phyloP scores from a whole-genome alignment of 2,113 vertebrate genomes.

The Larimichthys crocea region DNA sequence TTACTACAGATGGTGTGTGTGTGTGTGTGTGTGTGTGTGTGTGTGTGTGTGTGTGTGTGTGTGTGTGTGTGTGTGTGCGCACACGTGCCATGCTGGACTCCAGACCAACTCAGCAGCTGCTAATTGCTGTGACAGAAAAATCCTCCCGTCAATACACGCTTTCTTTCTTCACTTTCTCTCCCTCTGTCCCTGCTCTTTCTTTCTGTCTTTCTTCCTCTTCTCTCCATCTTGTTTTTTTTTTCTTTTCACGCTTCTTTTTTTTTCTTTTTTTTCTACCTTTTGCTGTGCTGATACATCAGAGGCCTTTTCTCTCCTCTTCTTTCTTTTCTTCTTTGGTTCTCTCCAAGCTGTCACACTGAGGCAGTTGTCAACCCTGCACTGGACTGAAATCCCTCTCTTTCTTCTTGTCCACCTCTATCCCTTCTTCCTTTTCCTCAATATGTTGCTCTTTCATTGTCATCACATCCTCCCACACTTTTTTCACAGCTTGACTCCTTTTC shows the following conservation, averaged over 20 bases:
- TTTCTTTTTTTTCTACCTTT: background rate
- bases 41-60: conserved; percentile 16
- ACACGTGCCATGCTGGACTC: conserved; percentile 27
- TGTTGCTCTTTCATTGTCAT: background rate
- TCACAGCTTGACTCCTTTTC: conserved; percentile 2
- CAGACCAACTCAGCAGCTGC: conserved; percentile 40
- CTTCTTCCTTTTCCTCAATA: conserved; percentile 2
- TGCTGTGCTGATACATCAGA: conserved; percentile 7
- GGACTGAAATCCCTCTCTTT: background rate
- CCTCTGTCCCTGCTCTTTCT: background rate
- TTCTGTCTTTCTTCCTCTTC: background rate
- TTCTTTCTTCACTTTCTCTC: background rate
- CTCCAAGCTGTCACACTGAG: conserved; percentile 22
- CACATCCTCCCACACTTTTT: conserved; percentile 12
- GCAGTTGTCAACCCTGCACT: conserved; percentile 43
- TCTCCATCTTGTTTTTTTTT: background rate
- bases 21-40: background rate
- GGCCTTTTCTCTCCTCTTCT: background rate
- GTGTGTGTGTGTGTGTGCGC: conserved; percentile 4
- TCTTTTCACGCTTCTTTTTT: too few relatives aligned
- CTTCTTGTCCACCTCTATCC: conserved; percentile 19
- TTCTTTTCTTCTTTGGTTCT: background rate
- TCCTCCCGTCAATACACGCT: conserved; percentile 13
- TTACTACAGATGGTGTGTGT: conserved; percentile 17
- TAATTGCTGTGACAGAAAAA: conserved; percentile 55